Conservation (phyloP, 2,888 invertebrate genomes). For the Ophonus ardosiacus region DNA sequence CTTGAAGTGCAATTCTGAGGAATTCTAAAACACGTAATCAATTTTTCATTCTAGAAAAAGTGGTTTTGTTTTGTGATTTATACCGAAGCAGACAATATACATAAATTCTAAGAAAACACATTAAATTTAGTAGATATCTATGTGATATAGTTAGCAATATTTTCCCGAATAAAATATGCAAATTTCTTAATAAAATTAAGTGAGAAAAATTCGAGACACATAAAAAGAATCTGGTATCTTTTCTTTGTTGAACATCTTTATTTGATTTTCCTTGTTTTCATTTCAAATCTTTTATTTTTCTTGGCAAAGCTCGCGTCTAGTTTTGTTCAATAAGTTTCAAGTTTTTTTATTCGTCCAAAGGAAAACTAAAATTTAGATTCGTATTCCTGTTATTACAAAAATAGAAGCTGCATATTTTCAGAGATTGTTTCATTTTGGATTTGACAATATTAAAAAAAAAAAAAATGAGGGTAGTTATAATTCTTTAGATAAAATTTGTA, state of each 20-base stretch:
- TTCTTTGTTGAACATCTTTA: background rate
- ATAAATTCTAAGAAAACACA: too few relatives aligned
- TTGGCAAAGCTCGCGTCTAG: background rate
- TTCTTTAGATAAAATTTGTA: too few relatives aligned
- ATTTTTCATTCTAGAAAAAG: background rate
- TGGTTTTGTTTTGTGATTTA: background rate
- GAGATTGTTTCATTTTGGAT: too few relatives aligned
- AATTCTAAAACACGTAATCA: background rate
- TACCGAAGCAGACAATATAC: too few relatives aligned
- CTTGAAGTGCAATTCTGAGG: background rate
- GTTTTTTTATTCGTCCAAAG: background rate
- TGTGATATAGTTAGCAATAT: too few relatives aligned
- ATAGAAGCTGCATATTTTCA: background rate
- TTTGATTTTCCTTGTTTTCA: background rate
- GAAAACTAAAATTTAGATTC: background rate
- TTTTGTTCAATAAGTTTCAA: background rate
- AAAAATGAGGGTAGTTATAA: too few relatives aligned
- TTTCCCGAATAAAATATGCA: background rate
- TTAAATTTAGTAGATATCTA: too few relatives aligned
- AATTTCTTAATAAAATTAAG: background rate
- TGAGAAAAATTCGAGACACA: background rate
- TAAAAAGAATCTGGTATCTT: background rate
- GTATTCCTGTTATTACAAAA: background rate
- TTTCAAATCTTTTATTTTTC: background rate
- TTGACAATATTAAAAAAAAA: too few relatives aligned